Evolutionary conservation across 2,888 invertebrate species (phyloP).

Genomic region (Busseola fusca): DNA sequence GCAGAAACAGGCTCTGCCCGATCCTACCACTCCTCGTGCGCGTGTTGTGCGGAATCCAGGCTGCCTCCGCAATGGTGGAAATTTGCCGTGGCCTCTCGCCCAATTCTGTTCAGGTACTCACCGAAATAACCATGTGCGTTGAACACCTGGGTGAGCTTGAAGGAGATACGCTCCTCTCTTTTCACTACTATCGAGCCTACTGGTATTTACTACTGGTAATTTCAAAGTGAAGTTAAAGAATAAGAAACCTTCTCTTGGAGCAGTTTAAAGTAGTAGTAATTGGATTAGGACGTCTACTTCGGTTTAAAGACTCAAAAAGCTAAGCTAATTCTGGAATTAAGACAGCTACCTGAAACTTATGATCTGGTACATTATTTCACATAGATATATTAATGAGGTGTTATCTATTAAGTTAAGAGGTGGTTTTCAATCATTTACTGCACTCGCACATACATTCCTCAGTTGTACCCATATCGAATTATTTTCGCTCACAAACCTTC

Average conservation of each 20-base stretch:
- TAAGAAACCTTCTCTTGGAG: neutral
- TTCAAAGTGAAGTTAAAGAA: neutral
- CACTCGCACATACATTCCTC: slow-evolving; percentile 31
- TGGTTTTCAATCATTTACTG: slow-evolving; percentile 21
- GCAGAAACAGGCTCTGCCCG: too few species aligned
- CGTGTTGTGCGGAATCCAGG: too few species aligned
- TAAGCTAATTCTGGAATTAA: neutral
- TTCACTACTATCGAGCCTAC: neutral
- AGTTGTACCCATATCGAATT: slow-evolving; percentile 43
- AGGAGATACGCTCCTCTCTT: too few species aligned
- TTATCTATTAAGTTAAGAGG: neutral
- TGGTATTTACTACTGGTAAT: neutral
- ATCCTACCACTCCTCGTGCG: too few species aligned
- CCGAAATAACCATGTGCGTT: too few species aligned
- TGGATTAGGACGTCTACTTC: neutral
- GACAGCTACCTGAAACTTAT: too few species aligned
- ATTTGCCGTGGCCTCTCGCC: too few species aligned
- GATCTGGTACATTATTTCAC: neutral
- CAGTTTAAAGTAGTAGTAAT: neutral
- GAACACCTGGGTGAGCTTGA: too few species aligned
- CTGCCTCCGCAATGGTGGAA: too few species aligned
- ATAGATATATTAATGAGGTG: neutral
- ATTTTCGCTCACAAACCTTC: slow-evolving; percentile 61
- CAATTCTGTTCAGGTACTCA: too few species aligned
- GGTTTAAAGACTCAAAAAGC: too few species aligned